Conservation (phyloP, 2,113 vertebrate species). For the Nycticorax nycticorax region DNA sequence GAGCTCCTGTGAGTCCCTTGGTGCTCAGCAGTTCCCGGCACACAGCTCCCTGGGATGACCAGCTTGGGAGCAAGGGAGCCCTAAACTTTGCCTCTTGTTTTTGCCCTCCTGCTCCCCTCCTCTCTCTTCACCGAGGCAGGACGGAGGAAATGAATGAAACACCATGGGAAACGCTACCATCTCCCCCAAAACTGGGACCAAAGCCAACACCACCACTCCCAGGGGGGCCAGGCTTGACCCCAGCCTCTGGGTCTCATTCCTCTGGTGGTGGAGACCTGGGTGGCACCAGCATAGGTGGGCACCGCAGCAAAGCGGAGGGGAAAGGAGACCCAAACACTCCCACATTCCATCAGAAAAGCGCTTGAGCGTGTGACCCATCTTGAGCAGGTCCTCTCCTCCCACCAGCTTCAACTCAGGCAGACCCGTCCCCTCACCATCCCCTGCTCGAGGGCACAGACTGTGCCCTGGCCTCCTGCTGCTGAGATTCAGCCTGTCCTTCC, state of each 20-base stretch:
- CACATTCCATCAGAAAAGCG: not conserved
- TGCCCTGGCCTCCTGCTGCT: not conserved
- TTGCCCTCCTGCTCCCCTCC: not conserved
- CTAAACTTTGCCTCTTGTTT: not conserved
- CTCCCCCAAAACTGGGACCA: not conserved
- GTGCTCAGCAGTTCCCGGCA: not conserved
- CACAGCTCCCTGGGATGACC: not conserved
- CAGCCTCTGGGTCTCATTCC: not conserved
- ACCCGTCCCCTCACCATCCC: not conserved
- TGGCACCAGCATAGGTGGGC: not conserved
- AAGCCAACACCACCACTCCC: not conserved
- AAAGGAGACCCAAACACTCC: not conserved
- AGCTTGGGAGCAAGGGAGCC: not conserved
- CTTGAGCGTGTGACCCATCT: not conserved
- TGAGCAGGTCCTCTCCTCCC: not conserved
- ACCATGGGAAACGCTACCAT: accelerated
- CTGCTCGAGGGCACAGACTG: not conserved
- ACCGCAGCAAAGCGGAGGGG: not conserved
- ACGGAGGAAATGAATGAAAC: not conserved
- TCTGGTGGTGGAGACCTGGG: not conserved
- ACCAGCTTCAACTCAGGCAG: not conserved
- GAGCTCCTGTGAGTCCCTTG: not conserved
- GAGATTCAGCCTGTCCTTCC: not conserved
- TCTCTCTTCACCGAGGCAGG: not conserved
- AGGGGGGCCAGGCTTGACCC: not conserved